Base-by-base conservation (phyloP, 2,888 invertebrate species). In the Mongoloraphidia duomilia region DNA sequence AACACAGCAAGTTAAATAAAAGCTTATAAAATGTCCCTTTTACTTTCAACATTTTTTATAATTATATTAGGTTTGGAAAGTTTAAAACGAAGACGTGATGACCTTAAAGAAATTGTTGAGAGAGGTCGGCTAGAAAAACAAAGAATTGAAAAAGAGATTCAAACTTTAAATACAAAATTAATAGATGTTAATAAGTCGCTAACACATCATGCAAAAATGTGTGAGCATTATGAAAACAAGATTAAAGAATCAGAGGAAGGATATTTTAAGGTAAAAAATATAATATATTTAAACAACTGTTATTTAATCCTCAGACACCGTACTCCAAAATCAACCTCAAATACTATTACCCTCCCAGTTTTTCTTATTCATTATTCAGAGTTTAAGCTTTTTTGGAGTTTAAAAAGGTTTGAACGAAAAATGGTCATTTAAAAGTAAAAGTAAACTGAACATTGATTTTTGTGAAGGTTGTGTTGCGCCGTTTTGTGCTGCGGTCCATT, bases 201-300 rank as follows among this genome's bases (percentile, higher is more conserved):
- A 34, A 55, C 58, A 11, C 57, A 63, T 36, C 63, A 67, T 53
- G 60, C 56, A 50, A 48, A 54, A 14, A 52, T 66, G 38, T 60
- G 59, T 49, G 60, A 64, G n/a, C 61, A 61, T 50, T 69, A 68
- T 53, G 65, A 67, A 47, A 60, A 58, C 49, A 64, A 65, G 4
- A 65, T 70, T 46, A 58, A 59, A 50, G 66, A 70, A 50, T 64
- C 68, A 6, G 70, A 70, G 59, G 51, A 52, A 40, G 69, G 68
- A 35, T 68, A 68, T 55, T 65, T 61, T 57, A 70, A 70, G 62
- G 70, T 69, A 57, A 45, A n/a, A n/a, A n/a, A n/a, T n/a, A n/a
- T 44, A 47, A 38, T 36, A 34, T 41, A 40, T 44, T 41, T 14
- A 42, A 14, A 40, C 12, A 36, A 10, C 9, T 34, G 9, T 43